A percentile compares a stretch with the other conserved stretches of the same genome.
phyloP scores from a whole-genome alignment of 2,797 vertebrate species.

The Masticophis lateralis region DNA sequence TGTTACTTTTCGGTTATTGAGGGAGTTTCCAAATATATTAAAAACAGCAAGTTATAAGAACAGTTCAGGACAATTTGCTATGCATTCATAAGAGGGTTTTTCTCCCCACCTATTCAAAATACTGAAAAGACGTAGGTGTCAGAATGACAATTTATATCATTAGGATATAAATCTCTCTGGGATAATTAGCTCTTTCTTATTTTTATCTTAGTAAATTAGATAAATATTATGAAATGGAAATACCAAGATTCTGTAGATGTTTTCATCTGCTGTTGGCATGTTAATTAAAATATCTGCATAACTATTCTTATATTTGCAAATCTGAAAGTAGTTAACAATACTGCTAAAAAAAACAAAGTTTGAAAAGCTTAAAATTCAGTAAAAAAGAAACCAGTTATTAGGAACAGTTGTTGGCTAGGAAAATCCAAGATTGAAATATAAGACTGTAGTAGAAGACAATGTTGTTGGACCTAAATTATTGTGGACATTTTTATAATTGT shows the following conservation, averaged over 20 bases:
- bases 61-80: not conserved
- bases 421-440: not conserved
- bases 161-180: not conserved
- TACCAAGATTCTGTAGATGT: not conserved
- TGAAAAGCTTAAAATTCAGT: not conserved
- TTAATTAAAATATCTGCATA: conserved; percentile 37
- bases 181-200: not conserved
- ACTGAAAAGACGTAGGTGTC: not conserved
- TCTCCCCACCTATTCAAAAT: not conserved
- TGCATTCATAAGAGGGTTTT: not conserved
- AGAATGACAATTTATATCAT: not conserved
- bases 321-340: not conserved
- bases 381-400: not conserved
- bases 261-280: conserved; percentile 20
- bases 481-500: not conserved
- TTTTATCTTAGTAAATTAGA: conserved; percentile 2
- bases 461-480: not conserved
- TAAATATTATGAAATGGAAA: conserved; percentile 31
- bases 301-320: not conserved
- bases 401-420: not conserved
- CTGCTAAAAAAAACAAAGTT: not conserved
- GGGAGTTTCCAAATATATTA: not conserved
- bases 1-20: not conserved
- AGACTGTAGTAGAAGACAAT: not conserved
- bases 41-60: not conserved